Evolutionary conservation across 2,888 invertebrate species (phyloP).

Genomic region (Drosophila neonasuta): DNA sequence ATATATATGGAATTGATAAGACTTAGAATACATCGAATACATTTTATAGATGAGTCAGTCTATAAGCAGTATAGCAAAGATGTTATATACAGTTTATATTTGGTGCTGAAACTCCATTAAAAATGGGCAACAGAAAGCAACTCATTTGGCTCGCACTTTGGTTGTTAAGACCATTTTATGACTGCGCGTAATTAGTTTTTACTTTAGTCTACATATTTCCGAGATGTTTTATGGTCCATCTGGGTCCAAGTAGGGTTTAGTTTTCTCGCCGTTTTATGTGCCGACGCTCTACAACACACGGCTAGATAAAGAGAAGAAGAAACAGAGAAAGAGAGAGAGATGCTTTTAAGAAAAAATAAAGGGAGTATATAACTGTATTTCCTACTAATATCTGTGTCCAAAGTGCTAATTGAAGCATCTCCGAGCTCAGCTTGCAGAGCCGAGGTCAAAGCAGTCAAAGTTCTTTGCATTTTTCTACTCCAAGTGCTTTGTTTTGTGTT

Average conservation of each 20-base stretch:
- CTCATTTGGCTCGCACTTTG: constrained; percentile 59
- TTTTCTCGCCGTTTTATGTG: constrained; percentile 43
- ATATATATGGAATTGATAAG: neutral
- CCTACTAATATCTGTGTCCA: constrained; percentile 73
- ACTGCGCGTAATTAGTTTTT: constrained; percentile 69
- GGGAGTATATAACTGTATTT: constrained; percentile 60
- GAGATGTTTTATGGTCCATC: constrained; percentile 49
- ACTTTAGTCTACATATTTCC: constrained; percentile 56
- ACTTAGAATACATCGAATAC: neutral
- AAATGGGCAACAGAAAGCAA: constrained; percentile 19
- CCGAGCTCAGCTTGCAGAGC: constrained; percentile 12
- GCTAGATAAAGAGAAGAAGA: neutral
- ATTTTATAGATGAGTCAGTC: constrained; percentile 35
- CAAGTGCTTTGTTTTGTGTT: constrained; percentile 41
- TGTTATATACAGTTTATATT: constrained; percentile 5
- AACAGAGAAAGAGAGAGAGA: constrained; percentile 1
- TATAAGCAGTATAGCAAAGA: constrained; percentile 2
- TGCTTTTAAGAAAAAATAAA: constrained; percentile 23
- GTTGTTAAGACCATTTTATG: constrained; percentile 51
- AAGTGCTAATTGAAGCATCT: constrained; percentile 75
- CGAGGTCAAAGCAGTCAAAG: constrained; percentile 58
- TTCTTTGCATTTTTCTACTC: constrained; percentile 55
- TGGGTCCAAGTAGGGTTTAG: constrained; percentile 18
- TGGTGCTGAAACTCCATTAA: constrained; percentile 40
- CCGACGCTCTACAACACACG: constrained; percentile 8